These are phyloP conservation scores for Hyppa rectilinea DNA, from an alignment of 2,888 invertebrate species.

Conservation along the genomic window DNA sequence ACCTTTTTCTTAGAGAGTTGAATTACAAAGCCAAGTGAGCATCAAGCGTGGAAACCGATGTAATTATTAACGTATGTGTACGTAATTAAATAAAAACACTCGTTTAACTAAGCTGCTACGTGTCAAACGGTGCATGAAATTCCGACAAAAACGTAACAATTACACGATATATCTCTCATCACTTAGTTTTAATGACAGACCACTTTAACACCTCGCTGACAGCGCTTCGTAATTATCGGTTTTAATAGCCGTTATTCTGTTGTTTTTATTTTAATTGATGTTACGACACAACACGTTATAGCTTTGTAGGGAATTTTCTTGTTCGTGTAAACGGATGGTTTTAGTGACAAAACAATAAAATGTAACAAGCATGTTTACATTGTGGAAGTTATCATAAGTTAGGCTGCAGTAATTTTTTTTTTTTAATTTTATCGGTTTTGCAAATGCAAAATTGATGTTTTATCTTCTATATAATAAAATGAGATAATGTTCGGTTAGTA, in stretches of 20 bases:
- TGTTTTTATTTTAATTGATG: conserved; percentile 61
- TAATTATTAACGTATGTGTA: conserved; percentile 51
- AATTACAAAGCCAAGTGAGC: conserved; percentile 39
- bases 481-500: no score
- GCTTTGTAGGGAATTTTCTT: conserved; percentile 20
- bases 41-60: conserved; percentile 44
- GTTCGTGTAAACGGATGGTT: conserved; percentile 19
- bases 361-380: conserved; percentile 13
- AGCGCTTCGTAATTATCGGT: conserved; percentile 71
- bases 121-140: conserved; percentile 81
- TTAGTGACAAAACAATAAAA: conserved; percentile 4
- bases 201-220: conserved; percentile 75
- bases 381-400: conserved; percentile 21
- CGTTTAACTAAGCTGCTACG: conserved; percentile 62
- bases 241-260: conserved; percentile 73
- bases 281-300: conserved; percentile 45
- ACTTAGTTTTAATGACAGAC: conserved; percentile 72
- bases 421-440: no score
- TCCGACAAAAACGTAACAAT: conserved; percentile 78
- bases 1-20: conserved; percentile 22
- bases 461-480: no score
- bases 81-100: conserved; percentile 61
- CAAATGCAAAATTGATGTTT: background rate
- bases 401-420: conserved; percentile 17
- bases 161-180: conserved; percentile 67